phyloP scores from a whole-genome alignment of 2,113 vertebrate species.

The Callocephalon fimbriatum region DNA sequence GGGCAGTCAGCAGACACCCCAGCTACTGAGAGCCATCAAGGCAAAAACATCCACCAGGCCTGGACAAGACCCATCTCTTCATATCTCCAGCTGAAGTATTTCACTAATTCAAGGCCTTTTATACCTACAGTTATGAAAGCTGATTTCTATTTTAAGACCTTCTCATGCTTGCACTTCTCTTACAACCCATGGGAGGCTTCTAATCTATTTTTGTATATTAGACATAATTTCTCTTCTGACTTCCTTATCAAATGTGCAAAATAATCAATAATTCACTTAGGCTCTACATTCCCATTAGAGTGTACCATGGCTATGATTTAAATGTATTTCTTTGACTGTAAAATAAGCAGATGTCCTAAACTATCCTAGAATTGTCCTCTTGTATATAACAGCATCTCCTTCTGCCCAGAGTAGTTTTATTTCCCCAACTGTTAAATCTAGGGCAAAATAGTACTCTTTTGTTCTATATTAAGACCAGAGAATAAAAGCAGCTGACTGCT shows the following conservation, averaged over 20 bases:
- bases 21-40: background rate
- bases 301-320: background rate
- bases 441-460: conserved; percentile 13
- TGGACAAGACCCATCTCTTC: background rate
- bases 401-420: background rate
- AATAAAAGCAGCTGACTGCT: conserved; percentile 11
- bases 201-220: conserved; percentile 34
- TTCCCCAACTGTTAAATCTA: conserved; percentile 6
- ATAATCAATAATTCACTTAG: conserved; percentile 50
- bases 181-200: conserved; percentile 13
- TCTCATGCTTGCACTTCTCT: background rate
- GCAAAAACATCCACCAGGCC: background rate
- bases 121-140: background rate
- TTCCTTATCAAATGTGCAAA: conserved; percentile 16
- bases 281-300: background rate
- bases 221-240: background rate
- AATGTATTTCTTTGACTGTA: background rate
- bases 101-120: background rate
- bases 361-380: background rate
- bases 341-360: background rate
- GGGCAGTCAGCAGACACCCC: background rate
- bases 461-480: background rate
- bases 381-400: background rate
- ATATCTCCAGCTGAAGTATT: background rate
- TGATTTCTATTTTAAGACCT: conserved; percentile 14